phyloP scores from a whole-genome alignment of 1,140 invertebrate genomes.

The Drosophila hydei region DNA sequence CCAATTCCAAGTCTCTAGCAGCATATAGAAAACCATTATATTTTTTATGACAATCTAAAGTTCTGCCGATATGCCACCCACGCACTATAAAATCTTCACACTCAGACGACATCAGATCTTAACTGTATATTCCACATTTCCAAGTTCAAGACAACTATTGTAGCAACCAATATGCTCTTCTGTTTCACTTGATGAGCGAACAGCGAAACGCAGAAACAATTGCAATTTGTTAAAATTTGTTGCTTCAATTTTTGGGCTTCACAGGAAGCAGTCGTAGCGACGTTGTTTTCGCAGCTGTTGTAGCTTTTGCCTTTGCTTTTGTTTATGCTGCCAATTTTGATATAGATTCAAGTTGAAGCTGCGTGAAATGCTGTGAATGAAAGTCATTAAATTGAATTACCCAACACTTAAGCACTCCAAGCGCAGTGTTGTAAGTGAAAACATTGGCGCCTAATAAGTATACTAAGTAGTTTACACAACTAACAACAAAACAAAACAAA shows the following conservation, averaged over 20 bases:
- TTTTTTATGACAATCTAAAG: too few relatives aligned
- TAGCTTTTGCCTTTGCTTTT: not conserved
- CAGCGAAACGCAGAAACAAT: constrained; percentile 38
- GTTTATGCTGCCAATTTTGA: constrained; percentile 17
- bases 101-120: too few relatives aligned
- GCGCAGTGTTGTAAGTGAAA: not conserved
- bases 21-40: too few relatives aligned
- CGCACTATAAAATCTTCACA: too few relatives aligned
- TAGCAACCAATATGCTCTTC: too few relatives aligned
- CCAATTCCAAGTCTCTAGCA: too few relatives aligned
- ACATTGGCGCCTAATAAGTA: not conserved
- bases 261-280: constrained; percentile 39
- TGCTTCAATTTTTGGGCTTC: constrained; percentile 18
- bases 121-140: too few relatives aligned
- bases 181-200: too few relatives aligned
- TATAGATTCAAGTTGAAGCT: constrained; percentile 20
- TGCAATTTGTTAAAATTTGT: constrained; percentile 36
- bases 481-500: not conserved
- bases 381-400: constrained; percentile 12
- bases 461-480: not conserved
- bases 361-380: constrained; percentile 8
- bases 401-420: not conserved
- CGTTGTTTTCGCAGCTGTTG: constrained; percentile 47
- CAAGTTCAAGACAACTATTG: too few relatives aligned
- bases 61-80: too few relatives aligned